These are phyloP conservation scores for Chamaetylas fuelleborni DNA, from an alignment of 2,113 vertebrate genomes.

Conservation along the genomic window DNA sequence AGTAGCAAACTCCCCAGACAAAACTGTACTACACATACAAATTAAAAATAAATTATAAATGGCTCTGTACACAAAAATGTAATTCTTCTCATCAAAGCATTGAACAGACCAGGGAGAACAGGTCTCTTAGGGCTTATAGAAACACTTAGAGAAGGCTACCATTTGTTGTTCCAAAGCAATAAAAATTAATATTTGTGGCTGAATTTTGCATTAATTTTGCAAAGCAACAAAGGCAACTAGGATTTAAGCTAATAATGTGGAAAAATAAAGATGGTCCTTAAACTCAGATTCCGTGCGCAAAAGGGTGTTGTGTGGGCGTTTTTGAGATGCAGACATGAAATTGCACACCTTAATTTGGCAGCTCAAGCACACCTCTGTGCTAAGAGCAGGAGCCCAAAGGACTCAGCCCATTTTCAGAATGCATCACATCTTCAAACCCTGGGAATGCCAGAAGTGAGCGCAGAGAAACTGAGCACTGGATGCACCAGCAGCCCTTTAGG, in stretches of 20 bases:
- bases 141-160: background rate
- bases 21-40: background rate
- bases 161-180: background rate
- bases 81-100: background rate
- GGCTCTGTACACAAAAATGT: background rate
- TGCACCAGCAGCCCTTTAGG: background rate
- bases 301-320: fast-evolving
- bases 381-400: background rate
- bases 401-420: background rate
- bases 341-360: background rate
- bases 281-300: background rate
- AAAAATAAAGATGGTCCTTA: background rate
- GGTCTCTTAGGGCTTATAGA: background rate
- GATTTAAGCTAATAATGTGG: background rate
- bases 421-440: fast-evolving
- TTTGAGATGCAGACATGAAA: background rate
- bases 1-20: background rate
- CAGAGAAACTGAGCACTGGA: background rate
- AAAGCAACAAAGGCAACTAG: background rate
- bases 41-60: slow-evolving; percentile 45
- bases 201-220: background rate
- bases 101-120: background rate
- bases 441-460: background rate
- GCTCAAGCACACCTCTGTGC: background rate
- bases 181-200: background rate